Conservation (phyloP, 2,888 invertebrate genomes). For the Hydropsyche betteni region DNA sequence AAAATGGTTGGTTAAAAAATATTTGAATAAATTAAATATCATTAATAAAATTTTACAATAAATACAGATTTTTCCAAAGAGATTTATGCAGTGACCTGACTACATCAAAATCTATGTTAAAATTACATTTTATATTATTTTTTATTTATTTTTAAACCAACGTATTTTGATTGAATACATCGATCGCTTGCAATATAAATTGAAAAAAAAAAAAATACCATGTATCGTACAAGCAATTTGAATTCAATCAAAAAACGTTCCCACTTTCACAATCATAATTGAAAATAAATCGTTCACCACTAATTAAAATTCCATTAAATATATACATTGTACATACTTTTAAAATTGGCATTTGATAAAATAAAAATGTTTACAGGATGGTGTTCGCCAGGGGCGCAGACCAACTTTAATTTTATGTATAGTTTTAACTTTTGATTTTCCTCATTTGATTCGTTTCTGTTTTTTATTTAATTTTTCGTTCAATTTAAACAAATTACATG, state of each 20-base stretch:
- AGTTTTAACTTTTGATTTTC: not conserved
- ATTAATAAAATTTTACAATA: constrained; percentile 34
- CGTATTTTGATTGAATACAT: constrained; percentile 41
- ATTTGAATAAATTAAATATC: constrained; percentile 37
- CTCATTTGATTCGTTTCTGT: not conserved
- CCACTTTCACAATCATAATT: constrained; percentile 11
- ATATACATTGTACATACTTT: constrained; percentile 48
- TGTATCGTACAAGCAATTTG: constrained; percentile 5
- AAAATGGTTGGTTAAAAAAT: constrained; percentile 34
- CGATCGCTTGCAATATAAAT: constrained; percentile 17
- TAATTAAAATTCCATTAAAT: constrained; percentile 43
- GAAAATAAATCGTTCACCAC: constrained; percentile 36
- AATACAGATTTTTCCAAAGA: constrained; percentile 36
- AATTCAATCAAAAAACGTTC: constrained; percentile 44
- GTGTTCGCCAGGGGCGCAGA: constrained; percentile 51
- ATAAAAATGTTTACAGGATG: constrained; percentile 52
- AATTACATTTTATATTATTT: constrained; percentile 34
- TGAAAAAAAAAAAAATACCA: constrained; percentile 28
- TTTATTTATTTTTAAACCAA: constrained; percentile 24
- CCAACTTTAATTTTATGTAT: constrained; percentile 40
- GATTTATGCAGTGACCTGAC: constrained; percentile 37
- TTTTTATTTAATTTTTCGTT: not conserved
- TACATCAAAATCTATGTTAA: constrained; percentile 34
- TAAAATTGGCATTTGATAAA: constrained; percentile 46
- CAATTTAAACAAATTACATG: constrained; percentile 38